A percentile compares a stretch with the other conserved stretches of the same genome.
Evolutionary conservation across 1,140 invertebrate species (phyloP).

Genomic region (Luehdorfia chinensis): DNA sequence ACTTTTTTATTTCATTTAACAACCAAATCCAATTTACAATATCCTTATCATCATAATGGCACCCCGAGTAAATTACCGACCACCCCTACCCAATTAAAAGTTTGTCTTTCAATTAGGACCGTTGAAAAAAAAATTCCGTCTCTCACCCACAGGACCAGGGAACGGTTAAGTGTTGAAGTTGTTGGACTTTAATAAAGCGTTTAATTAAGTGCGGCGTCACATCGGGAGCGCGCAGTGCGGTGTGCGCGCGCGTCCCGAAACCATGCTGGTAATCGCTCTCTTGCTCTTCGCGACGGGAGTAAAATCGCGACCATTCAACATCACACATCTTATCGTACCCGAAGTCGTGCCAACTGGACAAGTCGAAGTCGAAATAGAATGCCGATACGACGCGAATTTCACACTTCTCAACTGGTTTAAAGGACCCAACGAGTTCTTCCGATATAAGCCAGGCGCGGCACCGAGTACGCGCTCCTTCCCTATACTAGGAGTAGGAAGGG

Average conservation of each 20-base stretch:
- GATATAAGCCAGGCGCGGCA: slow-evolving; percentile 55
- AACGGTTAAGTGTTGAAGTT: slow-evolving; percentile 71
- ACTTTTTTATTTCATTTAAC: too few species aligned
- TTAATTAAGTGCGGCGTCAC: slow-evolving; percentile 66
- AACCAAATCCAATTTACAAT: slow-evolving; percentile 8
- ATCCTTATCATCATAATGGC: slow-evolving; percentile 12
- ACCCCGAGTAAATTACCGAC: slow-evolving; percentile 34
- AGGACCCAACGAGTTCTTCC: slow-evolving; percentile 60
- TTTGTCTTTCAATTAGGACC: slow-evolving; percentile 63
- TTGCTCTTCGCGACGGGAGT: slow-evolving; percentile 27
- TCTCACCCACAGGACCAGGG: slow-evolving; percentile 42
- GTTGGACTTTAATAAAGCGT: slow-evolving; percentile 72
- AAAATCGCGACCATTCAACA: slow-evolving; percentile 49
- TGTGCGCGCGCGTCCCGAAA: slow-evolving; percentile 53
- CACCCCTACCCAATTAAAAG: slow-evolving; percentile 49
- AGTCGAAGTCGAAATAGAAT: slow-evolving; percentile 57
- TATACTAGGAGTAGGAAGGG: slow-evolving; percentile 51
- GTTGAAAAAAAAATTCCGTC: slow-evolving; percentile 32
- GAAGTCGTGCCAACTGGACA: slow-evolving; percentile 41
- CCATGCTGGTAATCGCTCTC: slow-evolving; percentile 46
- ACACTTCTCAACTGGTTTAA: slow-evolving; percentile 69
- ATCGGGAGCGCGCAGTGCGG: slow-evolving; percentile 51
- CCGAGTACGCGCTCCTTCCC: slow-evolving; percentile 62
- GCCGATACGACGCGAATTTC: slow-evolving; percentile 67
- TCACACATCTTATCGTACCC: slow-evolving; percentile 58